A percentile compares a stretch with the other conserved stretches of the same genome.
phyloP scores from a whole-genome alignment of 1,140 invertebrate species.

The Limonius californicus region DNA sequence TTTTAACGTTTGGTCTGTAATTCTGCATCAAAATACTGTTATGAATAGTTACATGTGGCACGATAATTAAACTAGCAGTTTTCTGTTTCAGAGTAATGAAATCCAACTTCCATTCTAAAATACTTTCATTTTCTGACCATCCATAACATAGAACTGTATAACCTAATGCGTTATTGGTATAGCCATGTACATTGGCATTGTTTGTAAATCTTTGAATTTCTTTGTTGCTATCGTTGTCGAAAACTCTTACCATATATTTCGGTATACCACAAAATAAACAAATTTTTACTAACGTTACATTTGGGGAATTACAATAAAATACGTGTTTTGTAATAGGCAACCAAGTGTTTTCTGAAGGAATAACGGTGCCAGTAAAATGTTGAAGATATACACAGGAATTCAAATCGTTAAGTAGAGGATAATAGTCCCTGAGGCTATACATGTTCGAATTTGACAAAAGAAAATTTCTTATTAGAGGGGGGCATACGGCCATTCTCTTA shows the following conservation, averaged over 20 bases:
- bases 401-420: conserved; percentile 19
- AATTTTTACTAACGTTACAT: conserved; percentile 31
- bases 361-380: conserved; percentile 14
- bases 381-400: conserved; percentile 7
- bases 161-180: conserved; percentile 30
- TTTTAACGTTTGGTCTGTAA: conserved; percentile 36
- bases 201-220: conserved; percentile 38
- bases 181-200: conserved; percentile 32
- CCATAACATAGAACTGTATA: conserved; percentile 47
- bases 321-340: conserved; percentile 23
- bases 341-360: conserved; percentile 21
- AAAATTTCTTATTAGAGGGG: conserved; percentile 26
- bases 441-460: conserved; percentile 7
- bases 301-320: conserved; percentile 25
- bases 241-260: conserved; percentile 37
- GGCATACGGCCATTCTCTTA: conserved; percentile 17
- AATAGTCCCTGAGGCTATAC: conserved; percentile 8
- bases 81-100: conserved; percentile 35
- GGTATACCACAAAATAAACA: conserved; percentile 37
- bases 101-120: conserved; percentile 39
- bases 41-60: conserved; percentile 9
- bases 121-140: conserved; percentile 26
- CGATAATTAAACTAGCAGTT: background rate
- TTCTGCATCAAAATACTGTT: conserved; percentile 27
- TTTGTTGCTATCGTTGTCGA: conserved; percentile 40